Evolutionary conservation across 1,140 invertebrate species (phyloP), one percentile per base, ranked within the genome.

Genomic region (Eurosta solidaginis): DNA sequence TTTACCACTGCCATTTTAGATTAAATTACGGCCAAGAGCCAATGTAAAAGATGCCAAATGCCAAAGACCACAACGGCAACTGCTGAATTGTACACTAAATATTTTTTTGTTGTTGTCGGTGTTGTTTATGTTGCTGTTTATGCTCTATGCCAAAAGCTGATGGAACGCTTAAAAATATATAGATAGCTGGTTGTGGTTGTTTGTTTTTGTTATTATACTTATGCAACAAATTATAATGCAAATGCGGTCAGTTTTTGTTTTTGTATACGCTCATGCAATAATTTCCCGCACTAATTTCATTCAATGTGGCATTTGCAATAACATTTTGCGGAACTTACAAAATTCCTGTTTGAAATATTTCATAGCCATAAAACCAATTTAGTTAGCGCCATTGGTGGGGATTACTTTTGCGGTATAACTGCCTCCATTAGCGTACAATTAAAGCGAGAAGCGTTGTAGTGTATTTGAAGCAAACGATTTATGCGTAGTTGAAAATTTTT

Each of bases 271-370:
- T n/a, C 49, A 52, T 52, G 49, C 49, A 52, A 52, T 17, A n/a
- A 52, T 52, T 52, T 52, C 20, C 20, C 49, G 49, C 49, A 52
- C 49, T 52, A 52, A 52, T 52, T 52, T 52, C 49, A 52, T 52
- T 52, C 49, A 52, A 22, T 52, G 49, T 52, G 49, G 49, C 20
- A 25, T 25, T 52, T 52, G 49, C 49, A 52, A 52, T 22, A 52
- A 52, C 49, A 52, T 7, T 52, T 52, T 52, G 49, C 20, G 22
- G 49, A 22, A 5, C 17, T n/a, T 22, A 52, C 3, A 10, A 52
- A 52, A 52, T 52, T 22, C 10, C 17, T 14, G 49, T 22, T n/a
- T 52, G 49, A 52, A 52, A 52, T 52, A 52, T 52, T 52, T 22
- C 25, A 22, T 52, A 52, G 49, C n/a, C 49, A 52, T 20, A 25